A percentile compares a stretch with the other conserved stretches of the same genome.
These are phyloP conservation scores for Phylloscopus trochiloides DNA, from an alignment of 2,113 vertebrate genomes.

Conservation along the genomic window DNA sequence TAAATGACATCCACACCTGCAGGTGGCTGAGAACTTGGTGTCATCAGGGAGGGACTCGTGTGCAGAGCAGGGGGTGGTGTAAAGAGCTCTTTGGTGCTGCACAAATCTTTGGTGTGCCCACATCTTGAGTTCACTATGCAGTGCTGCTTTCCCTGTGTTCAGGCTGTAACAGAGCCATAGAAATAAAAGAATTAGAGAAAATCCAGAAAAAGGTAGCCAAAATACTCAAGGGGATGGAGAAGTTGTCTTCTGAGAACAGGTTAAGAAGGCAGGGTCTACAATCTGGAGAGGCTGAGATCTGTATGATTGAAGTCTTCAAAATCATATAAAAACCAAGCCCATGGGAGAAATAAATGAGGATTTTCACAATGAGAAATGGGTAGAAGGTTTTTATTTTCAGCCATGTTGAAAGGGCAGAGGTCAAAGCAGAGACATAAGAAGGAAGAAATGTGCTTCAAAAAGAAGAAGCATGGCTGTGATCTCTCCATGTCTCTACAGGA, in stretches of 20 bases:
- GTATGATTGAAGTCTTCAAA: not conserved
- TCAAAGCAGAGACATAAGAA: not conserved
- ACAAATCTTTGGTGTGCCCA: not conserved
- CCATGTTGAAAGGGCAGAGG: not conserved
- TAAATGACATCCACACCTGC: not conserved
- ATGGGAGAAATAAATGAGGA: not conserved
- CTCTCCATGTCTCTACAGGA: not conserved
- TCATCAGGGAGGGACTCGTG: not conserved
- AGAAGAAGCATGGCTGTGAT: not conserved
- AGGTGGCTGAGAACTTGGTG: not conserved
- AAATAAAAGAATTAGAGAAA: not conserved
- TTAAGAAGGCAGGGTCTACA: not conserved
- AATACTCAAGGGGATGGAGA: not conserved
- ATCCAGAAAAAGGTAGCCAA: not conserved
- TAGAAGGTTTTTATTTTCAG: not conserved
- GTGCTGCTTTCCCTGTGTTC: not conserved
- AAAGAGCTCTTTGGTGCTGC: not conserved
- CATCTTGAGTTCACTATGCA: not conserved
- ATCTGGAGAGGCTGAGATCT: not conserved
- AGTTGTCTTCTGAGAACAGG: not conserved
- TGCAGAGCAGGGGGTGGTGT: not conserved
- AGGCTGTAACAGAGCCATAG: not conserved
- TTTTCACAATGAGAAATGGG: not conserved
- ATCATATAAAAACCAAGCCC: not conserved
- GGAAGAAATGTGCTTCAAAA: not conserved